phyloP scores from a whole-genome alignment of 2,113 vertebrate genomes.

The Lagenorhynchus albirostris region DNA sequence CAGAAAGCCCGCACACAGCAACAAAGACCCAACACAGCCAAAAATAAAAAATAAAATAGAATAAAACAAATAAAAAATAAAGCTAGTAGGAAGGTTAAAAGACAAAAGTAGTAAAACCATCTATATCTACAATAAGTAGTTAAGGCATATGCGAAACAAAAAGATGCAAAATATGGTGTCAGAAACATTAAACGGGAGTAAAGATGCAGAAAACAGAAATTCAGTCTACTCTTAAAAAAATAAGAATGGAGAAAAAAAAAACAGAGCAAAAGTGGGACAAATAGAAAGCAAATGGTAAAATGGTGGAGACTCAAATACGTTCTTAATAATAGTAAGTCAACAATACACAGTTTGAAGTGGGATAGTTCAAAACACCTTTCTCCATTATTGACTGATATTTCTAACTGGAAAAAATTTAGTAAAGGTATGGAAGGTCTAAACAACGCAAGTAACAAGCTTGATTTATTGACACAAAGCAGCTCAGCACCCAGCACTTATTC shows the following conservation, averaged over 20 bases:
- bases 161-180: not conserved
- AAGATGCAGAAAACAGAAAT: not conserved
- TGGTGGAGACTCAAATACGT: not conserved
- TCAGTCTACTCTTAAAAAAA: not conserved
- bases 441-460: not conserved
- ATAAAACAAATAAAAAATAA: no score
- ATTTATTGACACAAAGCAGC: not conserved
- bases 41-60: no score
- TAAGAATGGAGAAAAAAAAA: not conserved
- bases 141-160: not conserved
- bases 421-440: not conserved
- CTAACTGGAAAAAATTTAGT: not conserved
- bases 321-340: not conserved
- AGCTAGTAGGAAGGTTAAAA: not conserved
- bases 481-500: not conserved
- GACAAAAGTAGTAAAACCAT: not conserved
- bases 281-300: not conserved
- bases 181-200: not conserved
- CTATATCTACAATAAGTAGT: not conserved
- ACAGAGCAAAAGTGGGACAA: not conserved
- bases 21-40: no score
- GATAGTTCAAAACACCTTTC: not conserved
- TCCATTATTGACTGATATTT: not conserved
- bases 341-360: not conserved
- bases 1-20: no score